These are phyloP conservation scores for Eublepharis macularius DNA, from an alignment of 2,113 vertebrate species.

Conservation along the genomic window DNA sequence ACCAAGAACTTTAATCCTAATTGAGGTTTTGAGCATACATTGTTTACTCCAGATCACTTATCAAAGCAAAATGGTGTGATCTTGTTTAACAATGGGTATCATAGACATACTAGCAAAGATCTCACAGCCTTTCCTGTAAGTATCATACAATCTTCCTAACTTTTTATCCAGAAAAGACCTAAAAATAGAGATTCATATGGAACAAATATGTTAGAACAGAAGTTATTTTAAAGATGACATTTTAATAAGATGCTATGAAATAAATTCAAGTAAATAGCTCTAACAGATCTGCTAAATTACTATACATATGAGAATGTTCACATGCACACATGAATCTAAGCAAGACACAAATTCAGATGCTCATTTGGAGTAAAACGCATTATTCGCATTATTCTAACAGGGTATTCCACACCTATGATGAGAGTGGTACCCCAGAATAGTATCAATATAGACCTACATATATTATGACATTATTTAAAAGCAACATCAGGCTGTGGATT, in stretches of 20 bases:
- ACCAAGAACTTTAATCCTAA: not conserved
- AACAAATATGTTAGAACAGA: not conserved
- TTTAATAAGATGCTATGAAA: not conserved
- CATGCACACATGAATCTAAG: not conserved
- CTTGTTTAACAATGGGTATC: not conserved
- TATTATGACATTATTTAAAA: slow-evolving; percentile 35
- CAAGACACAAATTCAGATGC: fast-evolving
- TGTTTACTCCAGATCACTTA: not conserved
- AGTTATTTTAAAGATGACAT: not conserved
- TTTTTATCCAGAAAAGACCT: not conserved
- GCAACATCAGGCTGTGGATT: slow-evolving; percentile 38
- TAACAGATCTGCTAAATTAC: slow-evolving; percentile 18
- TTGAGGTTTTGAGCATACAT: not conserved
- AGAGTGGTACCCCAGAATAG: slow-evolving; percentile 15
- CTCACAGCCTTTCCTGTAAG: not conserved
- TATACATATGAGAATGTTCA: not conserved
- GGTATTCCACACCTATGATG: not conserved
- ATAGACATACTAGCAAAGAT: not conserved
- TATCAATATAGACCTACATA: not conserved
- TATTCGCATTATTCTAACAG: slow-evolving; percentile 16
- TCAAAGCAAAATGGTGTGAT: not conserved
- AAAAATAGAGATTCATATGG: not conserved
- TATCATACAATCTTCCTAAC: not conserved
- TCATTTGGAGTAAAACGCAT: not conserved
- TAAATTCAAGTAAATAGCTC: slow-evolving; percentile 8